Conservation (phyloP, 2,888 invertebrate genomes). For the Sylvicola fuscatus region DNA sequence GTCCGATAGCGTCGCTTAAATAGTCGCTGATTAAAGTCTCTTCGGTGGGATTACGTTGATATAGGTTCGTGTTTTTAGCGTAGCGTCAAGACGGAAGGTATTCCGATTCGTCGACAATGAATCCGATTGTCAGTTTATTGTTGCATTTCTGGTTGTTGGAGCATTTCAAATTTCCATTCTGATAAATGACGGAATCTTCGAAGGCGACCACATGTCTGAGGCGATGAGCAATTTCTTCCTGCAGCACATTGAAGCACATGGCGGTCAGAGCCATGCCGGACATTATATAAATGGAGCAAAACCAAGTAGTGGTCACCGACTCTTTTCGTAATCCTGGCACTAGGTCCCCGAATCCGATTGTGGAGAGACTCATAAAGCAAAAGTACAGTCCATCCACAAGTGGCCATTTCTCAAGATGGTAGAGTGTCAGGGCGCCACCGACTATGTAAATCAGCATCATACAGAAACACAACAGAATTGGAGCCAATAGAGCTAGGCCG, state of each 20-base stretch:
- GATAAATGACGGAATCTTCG: no score
- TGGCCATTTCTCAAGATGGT: constrained; percentile 77
- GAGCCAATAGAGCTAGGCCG: constrained; percentile 70
- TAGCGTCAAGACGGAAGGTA: constrained; percentile 23
- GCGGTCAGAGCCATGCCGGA: constrained; percentile 73
- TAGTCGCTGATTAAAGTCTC: constrained; percentile 31
- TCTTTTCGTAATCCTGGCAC: constrained; percentile 40
- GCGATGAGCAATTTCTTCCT: constrained; percentile 71
- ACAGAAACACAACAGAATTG: constrained; percentile 68
- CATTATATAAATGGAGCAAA: constrained; percentile 72
- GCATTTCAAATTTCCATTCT: not conserved
- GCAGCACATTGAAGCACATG: constrained; percentile 79
- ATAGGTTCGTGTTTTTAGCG: constrained; percentile 22
- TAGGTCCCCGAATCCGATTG: constrained; percentile 78
- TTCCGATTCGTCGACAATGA: constrained; percentile 9
- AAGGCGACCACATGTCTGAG: constrained; percentile 36
- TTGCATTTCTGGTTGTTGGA: not conserved
- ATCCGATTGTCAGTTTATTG: no score
- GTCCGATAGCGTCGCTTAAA: constrained; percentile 16
- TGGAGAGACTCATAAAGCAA: constrained; percentile 88
- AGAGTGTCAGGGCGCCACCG: constrained; percentile 72
- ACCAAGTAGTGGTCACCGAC: constrained; percentile 55
- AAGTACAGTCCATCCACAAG: constrained; percentile 83
- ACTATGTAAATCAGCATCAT: constrained; percentile 85
- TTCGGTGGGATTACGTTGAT: constrained; percentile 34